Conservation (phyloP, 2,797 vertebrate species). For the Sarcoramphus papa region DNA sequence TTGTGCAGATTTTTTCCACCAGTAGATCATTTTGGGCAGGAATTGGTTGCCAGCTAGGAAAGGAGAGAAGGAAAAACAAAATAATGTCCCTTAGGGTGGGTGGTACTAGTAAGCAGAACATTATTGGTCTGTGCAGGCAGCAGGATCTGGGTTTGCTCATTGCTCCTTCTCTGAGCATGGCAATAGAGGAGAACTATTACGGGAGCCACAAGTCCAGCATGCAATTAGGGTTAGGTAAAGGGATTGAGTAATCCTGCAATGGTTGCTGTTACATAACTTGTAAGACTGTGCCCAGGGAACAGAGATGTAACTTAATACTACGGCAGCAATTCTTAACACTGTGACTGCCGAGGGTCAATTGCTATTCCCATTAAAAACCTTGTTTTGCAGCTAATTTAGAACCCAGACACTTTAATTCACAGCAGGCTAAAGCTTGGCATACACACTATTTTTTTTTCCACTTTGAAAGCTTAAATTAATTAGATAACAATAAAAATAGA, state of each 20-base stretch:
- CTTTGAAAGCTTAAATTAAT: not conserved
- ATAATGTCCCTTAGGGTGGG: slow-evolving; percentile 48
- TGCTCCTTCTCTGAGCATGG: slow-evolving; percentile 3
- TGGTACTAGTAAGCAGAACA: slow-evolving; percentile 28
- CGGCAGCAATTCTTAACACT: slow-evolving; percentile 10
- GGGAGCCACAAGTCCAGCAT: slow-evolving; percentile 60
- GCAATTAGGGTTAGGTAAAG: slow-evolving; percentile 68
- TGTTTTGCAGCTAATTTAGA: slow-evolving; percentile 63
- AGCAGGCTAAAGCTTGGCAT: slow-evolving; percentile 43
- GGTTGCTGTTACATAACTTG: slow-evolving; percentile 68
- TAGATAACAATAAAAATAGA: not conserved
- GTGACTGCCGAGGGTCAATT: slow-evolving; percentile 64
- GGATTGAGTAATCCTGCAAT: slow-evolving; percentile 65
- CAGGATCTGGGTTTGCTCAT: not conserved
- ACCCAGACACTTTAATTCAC: slow-evolving; percentile 58
- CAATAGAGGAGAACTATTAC: slow-evolving; percentile 48
- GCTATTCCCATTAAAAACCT: slow-evolving; percentile 59
- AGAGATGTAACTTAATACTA: slow-evolving; percentile 62
- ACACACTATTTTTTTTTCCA: not conserved
- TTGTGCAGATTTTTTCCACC: slow-evolving; percentile 62
- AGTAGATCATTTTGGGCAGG: slow-evolving; percentile 59
- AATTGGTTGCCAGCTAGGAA: slow-evolving; percentile 54
- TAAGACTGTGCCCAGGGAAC: slow-evolving; percentile 43
- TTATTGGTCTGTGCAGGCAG: slow-evolving; percentile 44
- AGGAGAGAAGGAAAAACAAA: slow-evolving; percentile 63